Evolutionary conservation across 2,113 vertebrate genomes (phyloP).

Genomic region (Plotosus lineatus): DNA sequence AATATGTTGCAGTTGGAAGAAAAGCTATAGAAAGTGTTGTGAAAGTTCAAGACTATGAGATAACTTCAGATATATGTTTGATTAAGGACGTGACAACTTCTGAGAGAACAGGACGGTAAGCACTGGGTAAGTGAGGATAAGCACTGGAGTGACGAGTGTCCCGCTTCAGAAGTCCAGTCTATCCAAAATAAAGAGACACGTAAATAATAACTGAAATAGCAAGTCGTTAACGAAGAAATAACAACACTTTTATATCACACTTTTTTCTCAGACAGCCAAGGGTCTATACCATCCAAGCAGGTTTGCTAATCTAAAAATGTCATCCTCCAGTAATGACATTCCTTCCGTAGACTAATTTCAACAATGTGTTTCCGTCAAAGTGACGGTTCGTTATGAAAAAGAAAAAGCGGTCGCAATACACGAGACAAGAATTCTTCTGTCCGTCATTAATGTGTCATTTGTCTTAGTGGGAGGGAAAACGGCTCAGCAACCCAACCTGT

Average conservation of each 20-base stretch:
- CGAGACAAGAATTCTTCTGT: neutral
- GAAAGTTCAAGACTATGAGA: slow-evolving; percentile 11
- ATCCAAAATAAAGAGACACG: slow-evolving; percentile 6
- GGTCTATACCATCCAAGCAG: neutral
- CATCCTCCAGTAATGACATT: neutral
- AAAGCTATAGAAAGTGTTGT: slow-evolving; percentile 9
- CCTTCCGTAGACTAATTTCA: neutral
- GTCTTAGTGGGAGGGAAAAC: neutral
- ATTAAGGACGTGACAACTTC: slow-evolving; percentile 61
- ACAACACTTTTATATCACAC: no score
- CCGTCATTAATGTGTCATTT: neutral
- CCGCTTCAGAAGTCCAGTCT: slow-evolving; percentile 59
- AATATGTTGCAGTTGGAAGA: neutral
- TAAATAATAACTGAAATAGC: neutral
- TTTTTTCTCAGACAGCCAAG: neutral
- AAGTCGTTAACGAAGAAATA: no score
- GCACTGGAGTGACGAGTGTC: slow-evolving; percentile 25
- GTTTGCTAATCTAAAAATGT: neutral
- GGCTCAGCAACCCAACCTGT: slow-evolving; percentile 51
- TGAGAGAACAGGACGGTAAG: slow-evolving; percentile 59
- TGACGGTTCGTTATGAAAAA: neutral
- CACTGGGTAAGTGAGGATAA: no score
- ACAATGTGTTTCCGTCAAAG: neutral
- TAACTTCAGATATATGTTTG: slow-evolving; percentile 46
- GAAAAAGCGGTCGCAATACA: neutral